Evolutionary conservation across 23 tunicate genomes (phyloP).

Genomic region (Oikopleura dioica): DNA sequence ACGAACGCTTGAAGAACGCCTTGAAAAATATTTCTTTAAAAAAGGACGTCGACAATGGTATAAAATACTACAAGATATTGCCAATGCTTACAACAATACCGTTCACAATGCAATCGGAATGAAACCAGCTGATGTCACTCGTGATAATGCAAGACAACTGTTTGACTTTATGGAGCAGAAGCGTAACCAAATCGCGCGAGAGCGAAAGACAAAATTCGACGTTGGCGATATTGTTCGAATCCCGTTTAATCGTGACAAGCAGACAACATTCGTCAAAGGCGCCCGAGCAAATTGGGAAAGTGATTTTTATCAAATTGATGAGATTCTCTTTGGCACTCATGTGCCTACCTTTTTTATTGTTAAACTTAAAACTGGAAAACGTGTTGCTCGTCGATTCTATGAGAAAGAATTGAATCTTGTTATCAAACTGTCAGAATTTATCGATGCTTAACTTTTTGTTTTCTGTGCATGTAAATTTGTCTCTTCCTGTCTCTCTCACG

Average conservation of each 20-base stretch:
- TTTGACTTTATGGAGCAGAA: no score
- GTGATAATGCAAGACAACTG: background rate
- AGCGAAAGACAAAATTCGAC: background rate
- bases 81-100: background rate
- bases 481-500: no score
- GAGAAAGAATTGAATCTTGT: background rate
- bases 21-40: background rate
- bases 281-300: background rate
- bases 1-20: background rate
- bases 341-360: no score
- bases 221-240: background rate
- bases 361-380: no score
- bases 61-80: background rate
- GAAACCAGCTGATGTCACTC: background rate
- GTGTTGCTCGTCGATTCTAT: no score
- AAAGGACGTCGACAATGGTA: background rate
- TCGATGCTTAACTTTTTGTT: no score
- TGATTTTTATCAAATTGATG: background rate
- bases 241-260: background rate
- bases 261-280: background rate
- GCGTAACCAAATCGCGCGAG: no score
- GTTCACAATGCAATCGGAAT: background rate
- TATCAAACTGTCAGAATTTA: no score
- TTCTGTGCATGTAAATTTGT: no score
- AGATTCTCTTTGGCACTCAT: background rate